Percentiles rank a stretch among this genome's conserved stretches.
Conservation (phyloP, 2,888 invertebrate species). For the Apomyelois bistriatella region DNA sequence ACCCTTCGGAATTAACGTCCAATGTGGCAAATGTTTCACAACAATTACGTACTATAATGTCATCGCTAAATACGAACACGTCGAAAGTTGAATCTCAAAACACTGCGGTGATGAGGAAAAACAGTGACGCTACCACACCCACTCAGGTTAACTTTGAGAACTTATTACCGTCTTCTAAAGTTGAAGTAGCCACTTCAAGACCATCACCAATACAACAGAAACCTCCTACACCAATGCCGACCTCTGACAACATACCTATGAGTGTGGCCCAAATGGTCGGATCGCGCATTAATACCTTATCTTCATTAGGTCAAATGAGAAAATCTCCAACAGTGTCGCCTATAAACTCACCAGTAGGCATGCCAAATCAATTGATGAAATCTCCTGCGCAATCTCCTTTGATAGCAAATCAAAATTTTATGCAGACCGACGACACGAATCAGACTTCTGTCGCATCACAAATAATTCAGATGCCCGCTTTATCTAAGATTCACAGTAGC, state of each 20-base stretch:
- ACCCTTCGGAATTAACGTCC: conserved; percentile 85
- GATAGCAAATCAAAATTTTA: conserved; percentile 50
- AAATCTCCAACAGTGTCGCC: conserved; percentile 73
- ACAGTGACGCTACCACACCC: conserved; percentile 57
- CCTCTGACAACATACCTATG: conserved; percentile 54
- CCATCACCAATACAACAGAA: conserved; percentile 65
- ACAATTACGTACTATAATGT: conserved; percentile 83
- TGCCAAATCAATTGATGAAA: conserved; percentile 63
- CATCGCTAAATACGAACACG: conserved; percentile 78
- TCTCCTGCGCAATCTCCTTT: conserved; percentile 67
- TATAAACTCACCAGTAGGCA: conserved; percentile 59
- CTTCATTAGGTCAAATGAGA: conserved; percentile 58
- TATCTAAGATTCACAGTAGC: conserved; percentile 66
- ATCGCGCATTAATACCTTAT: conserved; percentile 61
- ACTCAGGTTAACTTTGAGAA: conserved; percentile 77
- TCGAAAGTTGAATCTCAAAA: conserved; percentile 73
- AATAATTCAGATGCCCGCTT: conserved; percentile 74
- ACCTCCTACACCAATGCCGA: conserved; percentile 38
- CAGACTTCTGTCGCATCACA: conserved; percentile 55
- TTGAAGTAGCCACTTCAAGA: conserved; percentile 61
- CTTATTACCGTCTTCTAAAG: conserved; percentile 72
- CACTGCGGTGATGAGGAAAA: conserved; percentile 68
- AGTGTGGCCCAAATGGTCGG: conserved; percentile 63
- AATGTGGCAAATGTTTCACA: conserved; percentile 86
- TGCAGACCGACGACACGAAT: conserved; percentile 47